Evolutionary conservation across 2,888 invertebrate genomes (phyloP).

Genomic region (Dendrolimus pini): DNA sequence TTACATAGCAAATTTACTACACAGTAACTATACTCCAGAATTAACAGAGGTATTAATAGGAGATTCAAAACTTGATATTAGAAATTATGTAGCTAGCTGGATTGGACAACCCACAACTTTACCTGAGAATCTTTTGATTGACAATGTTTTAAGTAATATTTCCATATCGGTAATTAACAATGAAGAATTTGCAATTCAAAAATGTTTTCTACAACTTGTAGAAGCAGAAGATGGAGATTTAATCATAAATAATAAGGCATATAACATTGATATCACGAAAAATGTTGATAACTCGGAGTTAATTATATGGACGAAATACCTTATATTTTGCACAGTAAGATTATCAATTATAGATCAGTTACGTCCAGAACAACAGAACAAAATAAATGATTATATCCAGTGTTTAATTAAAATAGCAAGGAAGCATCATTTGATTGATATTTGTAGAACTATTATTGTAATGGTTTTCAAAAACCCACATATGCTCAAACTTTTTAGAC

Average conservation of each 20-base stretch:
- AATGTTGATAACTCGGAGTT: conserved; percentile 49
- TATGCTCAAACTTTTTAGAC: conserved; percentile 52
- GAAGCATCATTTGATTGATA: conserved; percentile 40
- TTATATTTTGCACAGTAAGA: conserved; percentile 53
- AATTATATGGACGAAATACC: conserved; percentile 58
- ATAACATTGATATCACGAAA: conserved; percentile 31
- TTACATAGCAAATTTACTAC: conserved; percentile 74
- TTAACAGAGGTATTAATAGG: conserved; percentile 65
- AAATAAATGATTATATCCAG: conserved; percentile 42
- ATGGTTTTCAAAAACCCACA: conserved; percentile 56
- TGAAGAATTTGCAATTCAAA: conserved; percentile 34
- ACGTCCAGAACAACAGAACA: conserved; percentile 33
- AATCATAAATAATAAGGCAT: conserved; percentile 26
- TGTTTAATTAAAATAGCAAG: conserved; percentile 43
- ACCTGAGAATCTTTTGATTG: conserved; percentile 39
- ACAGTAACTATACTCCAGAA: conserved; percentile 74
- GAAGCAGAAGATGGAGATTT: conserved; percentile 36
- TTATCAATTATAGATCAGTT: conserved; percentile 44
- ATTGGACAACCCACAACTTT: conserved; percentile 37
- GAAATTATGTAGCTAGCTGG: conserved; percentile 74
- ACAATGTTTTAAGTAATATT: conserved; percentile 48
- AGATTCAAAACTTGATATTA: conserved; percentile 59
- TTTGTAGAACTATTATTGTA: conserved; percentile 43
- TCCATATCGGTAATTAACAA: conserved; percentile 56
- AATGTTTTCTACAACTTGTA: conserved; percentile 47